Evolutionary conservation across 2,113 vertebrate genomes (phyloP), one percentile per base, ranked within the genome.

Genomic region (Silurus asotus): DNA sequence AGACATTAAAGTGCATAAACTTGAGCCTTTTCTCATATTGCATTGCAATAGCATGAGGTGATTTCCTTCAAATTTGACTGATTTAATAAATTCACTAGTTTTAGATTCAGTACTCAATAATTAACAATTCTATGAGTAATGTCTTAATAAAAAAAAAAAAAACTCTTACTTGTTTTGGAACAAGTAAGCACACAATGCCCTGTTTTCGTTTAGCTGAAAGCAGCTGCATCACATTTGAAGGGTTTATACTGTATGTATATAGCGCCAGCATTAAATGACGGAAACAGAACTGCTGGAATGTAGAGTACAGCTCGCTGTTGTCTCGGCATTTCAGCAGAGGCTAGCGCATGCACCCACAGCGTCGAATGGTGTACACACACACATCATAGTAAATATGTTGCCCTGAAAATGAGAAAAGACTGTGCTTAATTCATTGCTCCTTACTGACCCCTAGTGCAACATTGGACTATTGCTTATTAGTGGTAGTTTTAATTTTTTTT

Each of bases 391-490:
- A 19, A 79, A 80, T 80, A 84, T 37, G 37, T 53, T 72, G 45
- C 82, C 81, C 82, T 65, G 25, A 59, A 81, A 65, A 19, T 51
- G 25, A 65, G 15, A 70, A 37, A 20, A 64, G 28, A 67, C 62
- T 84, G 37, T 84, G 72, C 20, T 19, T 70, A 65, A 78, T 25
- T 53, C 61, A 11, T 62, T 55, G 76, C 85, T 89, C 85, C 74
- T 82, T 48, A 87, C 88, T 87, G 82, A 82, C 79, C 85, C 81
- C 85, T 85, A 85, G 85, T 89, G 88, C 82, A 89, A 70, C 51
- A 55, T 75, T 72, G 79, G 25, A 64, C 61, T 87, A 87, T 82
- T 85, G 85, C 78, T 75, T 5, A 8, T 28, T 62, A 15, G 56
- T 58, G 15, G 17, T 19, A 13, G 37, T 78, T 8, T 67, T n/a